A percentile compares a stretch with the other conserved stretches of the same genome.
Evolutionary conservation across 2,888 invertebrate species (phyloP).

Genomic region (Hypercompe scribonia): DNA sequence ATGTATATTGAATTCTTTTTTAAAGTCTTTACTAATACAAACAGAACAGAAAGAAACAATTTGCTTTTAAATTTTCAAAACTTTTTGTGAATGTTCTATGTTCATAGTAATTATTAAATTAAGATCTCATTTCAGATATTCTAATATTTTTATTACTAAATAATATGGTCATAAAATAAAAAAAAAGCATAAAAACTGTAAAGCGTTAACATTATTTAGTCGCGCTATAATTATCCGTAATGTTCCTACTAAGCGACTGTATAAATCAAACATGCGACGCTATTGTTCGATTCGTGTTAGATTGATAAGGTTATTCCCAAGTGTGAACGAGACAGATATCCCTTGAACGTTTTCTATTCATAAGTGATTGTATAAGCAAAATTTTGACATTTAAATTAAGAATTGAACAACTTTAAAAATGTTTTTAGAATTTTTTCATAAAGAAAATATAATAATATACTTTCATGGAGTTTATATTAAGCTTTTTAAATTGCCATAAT

Average conservation of each 20-base stretch:
- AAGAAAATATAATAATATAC: not conserved
- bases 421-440: not conserved
- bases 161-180: conserved; percentile 19
- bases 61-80: not conserved
- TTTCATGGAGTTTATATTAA: not conserved
- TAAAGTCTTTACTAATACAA: not conserved
- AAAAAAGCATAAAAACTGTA: conserved; percentile 36
- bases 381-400: conserved; percentile 42
- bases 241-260: conserved; percentile 86
- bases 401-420: conserved; percentile 16
- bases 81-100: not conserved
- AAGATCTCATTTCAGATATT: not conserved
- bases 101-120: not conserved
- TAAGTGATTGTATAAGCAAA: conserved; percentile 75
- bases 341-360: conserved; percentile 80
- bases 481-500: conserved; percentile 35
- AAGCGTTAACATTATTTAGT: conserved; percentile 72
- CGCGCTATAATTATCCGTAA: conserved; percentile 84
- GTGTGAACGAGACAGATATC: conserved; percentile 85
- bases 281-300: conserved; percentile 86
- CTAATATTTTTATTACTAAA: not conserved
- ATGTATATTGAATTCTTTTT: not conserved
- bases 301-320: conserved; percentile 85
- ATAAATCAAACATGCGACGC: conserved; percentile 86
- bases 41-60: not conserved